Percentiles rank a stretch among this genome's conserved stretches.
Conservation (phyloP, 2,797 vertebrate species). For the Synaphobranchus kaupii region DNA sequence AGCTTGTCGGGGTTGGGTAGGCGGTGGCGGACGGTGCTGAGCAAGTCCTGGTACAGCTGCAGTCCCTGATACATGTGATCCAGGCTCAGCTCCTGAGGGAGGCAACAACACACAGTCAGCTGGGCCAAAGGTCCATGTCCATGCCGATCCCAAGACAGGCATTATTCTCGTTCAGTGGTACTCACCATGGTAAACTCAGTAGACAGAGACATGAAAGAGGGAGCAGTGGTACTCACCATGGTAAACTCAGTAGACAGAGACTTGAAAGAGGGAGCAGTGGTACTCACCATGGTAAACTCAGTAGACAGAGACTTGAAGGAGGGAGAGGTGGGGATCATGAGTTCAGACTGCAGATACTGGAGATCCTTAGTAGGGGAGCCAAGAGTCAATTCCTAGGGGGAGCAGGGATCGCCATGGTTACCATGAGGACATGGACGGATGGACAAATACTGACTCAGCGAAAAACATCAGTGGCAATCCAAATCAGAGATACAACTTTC, state of each 20-base stretch:
- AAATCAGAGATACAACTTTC: constrained; percentile 19
- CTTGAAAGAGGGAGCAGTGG: too few relatives aligned
- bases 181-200: too few relatives aligned
- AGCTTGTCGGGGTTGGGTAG: constrained; percentile 45
- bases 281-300: constrained; percentile 49
- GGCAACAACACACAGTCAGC: background rate
- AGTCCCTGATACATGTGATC: constrained; percentile 67
- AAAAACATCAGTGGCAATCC: background rate
- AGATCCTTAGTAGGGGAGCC: constrained; percentile 48
- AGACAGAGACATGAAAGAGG: too few relatives aligned
- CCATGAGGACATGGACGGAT: background rate
- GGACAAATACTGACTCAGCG: background rate
- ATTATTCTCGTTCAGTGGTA: background rate
- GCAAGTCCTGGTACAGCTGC: constrained; percentile 67
- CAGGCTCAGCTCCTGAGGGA: constrained; percentile 73
- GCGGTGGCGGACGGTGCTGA: constrained; percentile 59
- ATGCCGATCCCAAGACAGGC: background rate
- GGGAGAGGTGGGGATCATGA: constrained; percentile 61
- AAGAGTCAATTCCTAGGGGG: constrained; percentile 55
- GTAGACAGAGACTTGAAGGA: constrained; percentile 54
- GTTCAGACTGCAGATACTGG: constrained; percentile 48
- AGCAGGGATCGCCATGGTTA: background rate
- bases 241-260: too few relatives aligned
- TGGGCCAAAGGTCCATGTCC: background rate
- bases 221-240: too few relatives aligned